phyloP scores from a whole-genome alignment of 2,888 invertebrate genomes.

The Autographa pulchrina region DNA sequence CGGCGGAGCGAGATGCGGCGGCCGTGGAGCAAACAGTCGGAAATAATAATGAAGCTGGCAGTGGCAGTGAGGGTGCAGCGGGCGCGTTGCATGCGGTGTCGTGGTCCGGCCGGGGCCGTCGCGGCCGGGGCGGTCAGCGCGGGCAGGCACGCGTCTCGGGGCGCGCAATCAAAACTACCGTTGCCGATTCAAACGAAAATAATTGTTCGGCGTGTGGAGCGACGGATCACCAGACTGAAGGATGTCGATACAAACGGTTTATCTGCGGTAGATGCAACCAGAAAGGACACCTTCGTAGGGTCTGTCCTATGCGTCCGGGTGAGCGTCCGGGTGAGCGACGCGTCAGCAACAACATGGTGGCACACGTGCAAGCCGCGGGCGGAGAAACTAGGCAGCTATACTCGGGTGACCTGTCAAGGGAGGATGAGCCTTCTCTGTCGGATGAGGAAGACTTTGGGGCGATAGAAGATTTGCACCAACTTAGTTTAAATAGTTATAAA shows the following conservation, averaged over 20 bases:
- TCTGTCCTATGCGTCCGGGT: constrained; percentile 19
- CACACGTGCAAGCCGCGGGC: not conserved
- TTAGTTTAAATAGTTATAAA: constrained; percentile 40
- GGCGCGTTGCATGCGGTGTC: not conserved
- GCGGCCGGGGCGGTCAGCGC: not conserved
- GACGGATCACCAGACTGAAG: not conserved
- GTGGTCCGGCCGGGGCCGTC: not conserved
- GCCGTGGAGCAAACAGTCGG: constrained; percentile 1
- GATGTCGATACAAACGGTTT: constrained; percentile 25
- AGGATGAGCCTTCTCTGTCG: constrained; percentile 8
- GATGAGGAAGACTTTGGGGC: constrained; percentile 4
- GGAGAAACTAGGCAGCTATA: not conserved
- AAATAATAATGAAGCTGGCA: too few species aligned
- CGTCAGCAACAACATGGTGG: not conserved
- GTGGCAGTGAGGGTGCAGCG: not conserved
- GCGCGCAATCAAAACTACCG: constrained; percentile 61
- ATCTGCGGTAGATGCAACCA: constrained; percentile 27
- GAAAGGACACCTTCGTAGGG: constrained; percentile 34
- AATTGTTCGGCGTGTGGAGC: constrained; percentile 7
- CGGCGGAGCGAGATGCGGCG: constrained; percentile 31
- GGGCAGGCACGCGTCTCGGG: not conserved
- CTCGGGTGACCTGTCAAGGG: not conserved
- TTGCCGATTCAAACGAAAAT: constrained; percentile 22
- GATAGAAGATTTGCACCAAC: constrained; percentile 30
- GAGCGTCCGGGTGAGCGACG: not conserved